A percentile compares a stretch with the other conserved stretches of the same genome.
These are phyloP conservation scores for Serripes groenlandicus DNA, from an alignment of 2,888 invertebrate genomes.

Conservation along the genomic window DNA sequence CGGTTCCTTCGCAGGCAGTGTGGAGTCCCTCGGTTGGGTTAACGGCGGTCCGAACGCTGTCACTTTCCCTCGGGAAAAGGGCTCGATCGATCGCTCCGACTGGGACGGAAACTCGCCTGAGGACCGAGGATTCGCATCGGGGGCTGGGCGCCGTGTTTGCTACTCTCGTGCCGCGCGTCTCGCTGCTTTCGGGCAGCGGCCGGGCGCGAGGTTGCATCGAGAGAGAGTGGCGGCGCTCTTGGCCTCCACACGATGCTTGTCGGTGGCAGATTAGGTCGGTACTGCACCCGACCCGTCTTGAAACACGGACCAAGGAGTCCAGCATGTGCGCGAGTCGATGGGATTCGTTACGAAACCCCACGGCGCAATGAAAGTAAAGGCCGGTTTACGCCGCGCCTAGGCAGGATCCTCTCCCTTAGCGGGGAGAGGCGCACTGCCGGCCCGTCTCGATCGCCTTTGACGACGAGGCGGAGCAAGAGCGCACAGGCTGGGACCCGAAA, in stretches of 20 bases:
- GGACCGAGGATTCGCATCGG: no score
- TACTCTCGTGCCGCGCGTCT: no score
- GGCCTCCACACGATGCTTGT: not conserved
- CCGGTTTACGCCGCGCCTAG: conserved; percentile 85
- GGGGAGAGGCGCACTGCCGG: conserved; percentile 88
- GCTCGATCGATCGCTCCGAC: no score
- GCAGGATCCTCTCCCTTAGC: conserved; percentile 67
- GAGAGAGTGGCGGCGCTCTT: conserved; percentile 35
- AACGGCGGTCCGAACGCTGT: conserved; percentile 31
- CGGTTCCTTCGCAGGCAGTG: conserved; percentile 35
- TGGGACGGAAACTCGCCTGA: no score
- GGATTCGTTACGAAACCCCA: conserved; percentile 89
- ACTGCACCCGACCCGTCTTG: conserved; percentile 90
- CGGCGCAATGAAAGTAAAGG: conserved; percentile 91
- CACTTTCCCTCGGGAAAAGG: conserved; percentile 27
- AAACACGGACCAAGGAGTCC: conserved; percentile 93
- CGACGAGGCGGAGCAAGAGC: conserved; percentile 88
- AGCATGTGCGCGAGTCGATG: conserved; percentile 91
- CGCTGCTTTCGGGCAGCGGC: conserved; percentile 34
- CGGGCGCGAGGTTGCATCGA: conserved; percentile 42
- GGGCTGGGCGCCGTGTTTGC: no score
- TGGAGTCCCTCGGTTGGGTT: conserved; percentile 29
- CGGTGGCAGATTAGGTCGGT: conserved; percentile 56
- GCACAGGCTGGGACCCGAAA: conserved; percentile 91
- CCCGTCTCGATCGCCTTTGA: conserved; percentile 86